Percentiles rank a stretch among this genome's conserved stretches.
Conservation (phyloP, 1,140 invertebrate species). For the Drosophila willistoni region DNA sequence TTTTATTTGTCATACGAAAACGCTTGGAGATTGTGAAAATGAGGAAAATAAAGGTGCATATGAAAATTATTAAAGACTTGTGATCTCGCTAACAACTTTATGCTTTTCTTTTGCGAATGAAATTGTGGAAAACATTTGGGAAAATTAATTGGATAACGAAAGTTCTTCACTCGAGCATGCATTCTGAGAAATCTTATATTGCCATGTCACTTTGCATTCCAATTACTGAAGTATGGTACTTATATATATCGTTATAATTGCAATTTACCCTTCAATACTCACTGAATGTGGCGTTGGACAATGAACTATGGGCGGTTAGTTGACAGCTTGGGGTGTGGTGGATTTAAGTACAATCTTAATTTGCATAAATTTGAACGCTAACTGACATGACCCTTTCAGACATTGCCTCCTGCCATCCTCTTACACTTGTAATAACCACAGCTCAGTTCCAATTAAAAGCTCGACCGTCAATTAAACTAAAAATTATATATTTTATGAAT, state of each 20-base stretch:
- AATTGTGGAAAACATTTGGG: background rate
- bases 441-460: conserved; percentile 70
- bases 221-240: background rate
- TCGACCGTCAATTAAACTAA: conserved; percentile 55
- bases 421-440: conserved; percentile 52
- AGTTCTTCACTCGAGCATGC: too few relatives aligned
- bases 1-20: too few relatives aligned
- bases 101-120: too few relatives aligned
- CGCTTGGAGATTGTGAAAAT: too few relatives aligned
- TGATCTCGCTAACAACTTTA: too few relatives aligned
- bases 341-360: conserved; percentile 42
- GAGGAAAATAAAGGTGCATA: too few relatives aligned
- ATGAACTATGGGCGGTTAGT: too few relatives aligned
- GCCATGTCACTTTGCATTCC: conserved; percentile 5
- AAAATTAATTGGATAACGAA: too few relatives aligned
- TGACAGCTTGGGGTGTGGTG: background rate
- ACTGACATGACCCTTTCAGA: background rate
- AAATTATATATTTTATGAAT: background rate
- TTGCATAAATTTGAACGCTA: conserved; percentile 47
- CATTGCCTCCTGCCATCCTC: background rate
- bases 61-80: too few relatives aligned
- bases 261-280: conserved; percentile 48
- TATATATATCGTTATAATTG: conserved; percentile 3
- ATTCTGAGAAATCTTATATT: background rate
- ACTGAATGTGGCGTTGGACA: conserved; percentile 1